Evolutionary conservation across 2,113 vertebrate species (phyloP).

Genomic region (Rostratula benghalensis): DNA sequence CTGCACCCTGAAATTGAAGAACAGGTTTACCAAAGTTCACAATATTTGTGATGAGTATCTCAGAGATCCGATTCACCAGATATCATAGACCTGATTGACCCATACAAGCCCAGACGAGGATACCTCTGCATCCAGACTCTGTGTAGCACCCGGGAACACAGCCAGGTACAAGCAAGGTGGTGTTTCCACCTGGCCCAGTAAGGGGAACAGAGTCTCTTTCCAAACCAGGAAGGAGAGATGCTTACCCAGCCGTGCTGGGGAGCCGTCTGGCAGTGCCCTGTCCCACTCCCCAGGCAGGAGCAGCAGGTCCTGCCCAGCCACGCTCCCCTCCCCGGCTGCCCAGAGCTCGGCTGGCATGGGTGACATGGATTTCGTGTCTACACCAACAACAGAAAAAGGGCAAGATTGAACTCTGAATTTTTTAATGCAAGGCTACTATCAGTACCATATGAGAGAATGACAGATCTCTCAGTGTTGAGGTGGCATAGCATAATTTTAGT

Average conservation of each 20-base stretch:
- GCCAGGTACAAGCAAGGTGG: neutral
- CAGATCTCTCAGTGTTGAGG: neutral
- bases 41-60: neutral
- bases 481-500: neutral
- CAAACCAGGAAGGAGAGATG: neutral
- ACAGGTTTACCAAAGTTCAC: neutral
- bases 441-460: neutral
- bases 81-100: accelerated
- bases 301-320: neutral
- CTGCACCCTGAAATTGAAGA: neutral
- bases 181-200: neutral
- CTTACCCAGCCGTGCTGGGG: neutral
- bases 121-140: neutral
- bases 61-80: accelerated
- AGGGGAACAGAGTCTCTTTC: neutral
- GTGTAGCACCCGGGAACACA: neutral
- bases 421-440: neutral
- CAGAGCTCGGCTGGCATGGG: accelerated
- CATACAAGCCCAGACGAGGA: neutral
- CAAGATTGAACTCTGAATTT: neutral
- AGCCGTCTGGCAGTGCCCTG: neutral
- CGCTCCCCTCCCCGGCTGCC: neutral
- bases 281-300: neutral
- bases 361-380: accelerated
- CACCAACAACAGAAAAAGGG: neutral